Evolutionary conservation across 2,888 invertebrate species (phyloP).

Genomic region (Crepidodera aurea): DNA sequence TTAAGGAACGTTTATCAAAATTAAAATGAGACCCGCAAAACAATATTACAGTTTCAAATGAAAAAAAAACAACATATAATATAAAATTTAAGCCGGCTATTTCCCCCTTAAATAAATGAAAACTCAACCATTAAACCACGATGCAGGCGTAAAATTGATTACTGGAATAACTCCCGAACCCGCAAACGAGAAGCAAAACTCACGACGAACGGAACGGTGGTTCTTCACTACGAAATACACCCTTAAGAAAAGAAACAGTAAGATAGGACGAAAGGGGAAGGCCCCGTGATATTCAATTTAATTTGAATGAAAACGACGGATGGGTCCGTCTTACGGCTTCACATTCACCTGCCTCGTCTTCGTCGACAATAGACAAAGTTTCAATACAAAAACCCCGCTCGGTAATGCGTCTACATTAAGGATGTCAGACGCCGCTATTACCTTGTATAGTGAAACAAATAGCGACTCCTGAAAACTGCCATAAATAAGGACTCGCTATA

Average conservation of each 20-base stretch:
- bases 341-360: slow-evolving; percentile 29
- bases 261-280: not conserved
- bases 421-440: slow-evolving; percentile 37
- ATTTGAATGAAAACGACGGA: slow-evolving; percentile 30
- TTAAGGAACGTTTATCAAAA: no score
- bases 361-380: slow-evolving; percentile 34
- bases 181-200: not conserved
- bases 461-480: slow-evolving; percentile 45
- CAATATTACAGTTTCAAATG: not conserved
- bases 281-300: slow-evolving; percentile 25
- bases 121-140: not conserved
- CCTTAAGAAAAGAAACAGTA: not conserved
- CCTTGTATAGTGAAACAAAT: slow-evolving; percentile 45
- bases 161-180: not conserved
- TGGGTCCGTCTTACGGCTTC: slow-evolving; percentile 23
- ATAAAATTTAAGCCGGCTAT: not conserved
- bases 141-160: not conserved
- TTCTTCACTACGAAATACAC: not conserved
- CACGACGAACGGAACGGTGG: not conserved
- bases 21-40: no score
- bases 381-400: slow-evolving; percentile 32
- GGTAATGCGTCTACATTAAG: slow-evolving; percentile 45
- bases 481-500: slow-evolving; percentile 47
- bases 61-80: not conserved
- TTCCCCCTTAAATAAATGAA: not conserved